phyloP scores from a whole-genome alignment of 1,140 invertebrate species.

The Mylabris phalerata region DNA sequence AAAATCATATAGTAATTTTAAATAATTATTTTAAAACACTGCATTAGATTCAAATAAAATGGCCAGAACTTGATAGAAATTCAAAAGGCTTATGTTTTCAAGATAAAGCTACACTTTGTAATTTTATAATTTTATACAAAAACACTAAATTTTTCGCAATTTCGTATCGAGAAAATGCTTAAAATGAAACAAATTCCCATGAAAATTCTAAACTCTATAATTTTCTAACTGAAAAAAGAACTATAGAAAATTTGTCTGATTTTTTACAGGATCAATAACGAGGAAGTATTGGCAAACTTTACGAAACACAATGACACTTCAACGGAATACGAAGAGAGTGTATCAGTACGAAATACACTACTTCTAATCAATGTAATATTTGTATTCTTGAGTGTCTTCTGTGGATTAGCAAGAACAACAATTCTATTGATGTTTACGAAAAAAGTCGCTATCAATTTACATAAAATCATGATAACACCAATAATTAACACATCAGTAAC shows the following conservation, averaged over 20 bases:
- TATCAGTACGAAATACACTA: not conserved
- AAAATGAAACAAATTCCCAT: too few species aligned
- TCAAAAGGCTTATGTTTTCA: too few species aligned
- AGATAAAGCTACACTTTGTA: too few species aligned
- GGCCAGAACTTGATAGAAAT: too few species aligned
- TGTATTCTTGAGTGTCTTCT: slow-evolving; percentile 6
- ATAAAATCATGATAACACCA: slow-evolving; percentile 56
- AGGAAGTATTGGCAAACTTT: slow-evolving; percentile 5
- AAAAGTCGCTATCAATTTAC: slow-evolving; percentile 55
- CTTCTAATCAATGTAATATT: not conserved
- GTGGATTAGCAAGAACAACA: slow-evolving; percentile 33
- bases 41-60: too few species aligned
- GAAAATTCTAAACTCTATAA: not conserved
- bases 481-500: slow-evolving; percentile 54
- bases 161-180: too few species aligned
- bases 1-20: too few species aligned
- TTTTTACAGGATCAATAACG: slow-evolving; percentile 4
- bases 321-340: not conserved
- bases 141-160: too few species aligned
- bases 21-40: too few species aligned
- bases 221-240: too few species aligned
- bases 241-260: too few species aligned
- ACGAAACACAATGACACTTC: not conserved
- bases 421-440: slow-evolving; percentile 50
- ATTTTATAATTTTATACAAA: too few species aligned